These are phyloP conservation scores for Eupithecia subumbrata DNA, from an alignment of 2,888 invertebrate species.

Conservation along the genomic window DNA sequence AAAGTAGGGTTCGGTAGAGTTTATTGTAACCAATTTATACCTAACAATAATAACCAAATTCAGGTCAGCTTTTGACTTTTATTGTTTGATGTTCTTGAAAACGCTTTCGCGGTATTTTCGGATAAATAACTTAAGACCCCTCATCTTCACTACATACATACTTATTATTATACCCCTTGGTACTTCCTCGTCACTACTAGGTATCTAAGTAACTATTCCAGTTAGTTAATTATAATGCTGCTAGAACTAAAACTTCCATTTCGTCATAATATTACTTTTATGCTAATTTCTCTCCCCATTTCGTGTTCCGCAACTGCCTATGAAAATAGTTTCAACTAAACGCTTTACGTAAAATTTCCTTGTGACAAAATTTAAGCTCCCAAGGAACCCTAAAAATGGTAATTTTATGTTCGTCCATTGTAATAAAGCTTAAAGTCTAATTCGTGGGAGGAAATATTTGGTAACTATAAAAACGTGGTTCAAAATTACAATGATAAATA, in stretches of 20 bases:
- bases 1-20: conserved; percentile 30
- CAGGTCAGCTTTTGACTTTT: background rate
- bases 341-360: conserved; percentile 21
- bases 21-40: background rate
- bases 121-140: background rate
- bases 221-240: background rate
- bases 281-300: conserved; percentile 6
- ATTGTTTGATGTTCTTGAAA: background rate
- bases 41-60: background rate
- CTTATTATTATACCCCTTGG: background rate
- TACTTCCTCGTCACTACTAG: background rate
- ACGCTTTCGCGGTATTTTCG: background rate
- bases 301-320: conserved; percentile 8
- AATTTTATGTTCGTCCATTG: conserved; percentile 60
- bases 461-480: conserved; percentile 53
- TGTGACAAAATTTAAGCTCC: conserved; percentile 25
- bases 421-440: conserved; percentile 60
- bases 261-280: conserved; percentile 8
- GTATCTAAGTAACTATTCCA: background rate
- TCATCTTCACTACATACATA: background rate
- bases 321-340: conserved; percentile 12
- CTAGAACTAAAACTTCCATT: conserved; percentile 1
- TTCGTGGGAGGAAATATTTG: conserved; percentile 56
- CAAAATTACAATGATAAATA: conserved; percentile 51
- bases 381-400: conserved; percentile 50